A percentile compares a stretch with the other conserved stretches of the same genome.
phyloP scores from a whole-genome alignment of 53 echinoderm and acorn worm species.

The Stichopus horrens region DNA sequence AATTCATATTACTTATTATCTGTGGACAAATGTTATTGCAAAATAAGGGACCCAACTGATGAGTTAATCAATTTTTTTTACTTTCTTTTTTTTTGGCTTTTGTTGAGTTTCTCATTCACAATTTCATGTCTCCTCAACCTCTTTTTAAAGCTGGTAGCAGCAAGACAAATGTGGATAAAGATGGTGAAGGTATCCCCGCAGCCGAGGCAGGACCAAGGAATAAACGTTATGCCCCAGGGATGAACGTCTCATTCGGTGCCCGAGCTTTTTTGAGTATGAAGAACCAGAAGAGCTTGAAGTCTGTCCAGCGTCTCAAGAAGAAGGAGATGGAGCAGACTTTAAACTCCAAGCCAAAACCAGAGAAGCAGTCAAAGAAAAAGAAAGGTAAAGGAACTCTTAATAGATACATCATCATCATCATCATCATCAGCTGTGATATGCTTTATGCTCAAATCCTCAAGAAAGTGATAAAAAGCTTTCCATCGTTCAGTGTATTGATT shows the following conservation, averaged over 20 bases:
- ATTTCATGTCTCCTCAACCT: too few relatives aligned
- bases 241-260: slow-evolving; percentile 69
- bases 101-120: too few relatives aligned
- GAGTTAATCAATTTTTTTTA: too few relatives aligned
- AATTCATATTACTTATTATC: too few relatives aligned
- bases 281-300: slow-evolving; percentile 67
- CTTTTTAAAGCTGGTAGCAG: neutral
- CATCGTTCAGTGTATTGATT: too few relatives aligned
- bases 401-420: neutral
- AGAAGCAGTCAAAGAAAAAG: slow-evolving; percentile 4
- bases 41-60: too few relatives aligned
- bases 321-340: slow-evolving; percentile 15
- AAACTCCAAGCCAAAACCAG: neutral
- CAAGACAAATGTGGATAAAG: neutral
- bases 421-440: too few relatives aligned
- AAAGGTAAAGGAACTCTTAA: too few relatives aligned
- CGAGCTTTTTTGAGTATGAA: slow-evolving; percentile 74
- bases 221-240: slow-evolving; percentile 7
- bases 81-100: too few relatives aligned
- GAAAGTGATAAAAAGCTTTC: too few relatives aligned
- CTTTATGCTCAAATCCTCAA: too few relatives aligned
- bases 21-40: too few relatives aligned
- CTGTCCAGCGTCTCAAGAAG: slow-evolving; percentile 50
- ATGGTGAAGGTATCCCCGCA: slow-evolving; percentile 3
- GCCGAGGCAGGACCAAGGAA: slow-evolving; percentile 53